phyloP scores from a whole-genome alignment of 2,797 vertebrate species.

The Alfaro cultratus region DNA sequence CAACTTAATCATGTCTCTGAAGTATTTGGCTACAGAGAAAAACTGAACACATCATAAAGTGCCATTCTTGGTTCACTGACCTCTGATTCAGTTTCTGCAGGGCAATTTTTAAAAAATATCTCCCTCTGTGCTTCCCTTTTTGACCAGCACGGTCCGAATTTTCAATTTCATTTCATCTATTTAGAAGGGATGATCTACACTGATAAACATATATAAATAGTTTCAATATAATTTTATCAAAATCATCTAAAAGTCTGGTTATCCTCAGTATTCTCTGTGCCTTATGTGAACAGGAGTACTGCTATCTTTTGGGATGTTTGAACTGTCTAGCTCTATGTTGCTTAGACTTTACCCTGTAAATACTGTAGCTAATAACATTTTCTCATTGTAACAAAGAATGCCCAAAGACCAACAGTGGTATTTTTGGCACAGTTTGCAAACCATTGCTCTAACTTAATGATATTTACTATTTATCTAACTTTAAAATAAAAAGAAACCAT shows the following conservation, averaged over 20 bases:
- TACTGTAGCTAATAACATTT: not conserved
- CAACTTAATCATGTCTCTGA: too few relatives aligned
- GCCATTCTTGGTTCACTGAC: not conserved
- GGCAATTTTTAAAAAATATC: not conserved
- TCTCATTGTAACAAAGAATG: not conserved
- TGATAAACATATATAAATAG: not conserved
- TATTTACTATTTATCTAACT: not conserved
- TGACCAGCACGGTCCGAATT: not conserved
- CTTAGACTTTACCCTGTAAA: not conserved
- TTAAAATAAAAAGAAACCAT: too few relatives aligned
- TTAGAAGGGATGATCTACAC: not conserved
- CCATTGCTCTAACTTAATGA: not conserved
- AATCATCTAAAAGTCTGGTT: not conserved
- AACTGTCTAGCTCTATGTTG: not conserved
- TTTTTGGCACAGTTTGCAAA: not conserved
- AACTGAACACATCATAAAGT: not conserved
- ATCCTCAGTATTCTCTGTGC: not conserved
- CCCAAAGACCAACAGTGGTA: not conserved
- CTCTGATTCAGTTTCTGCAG: not conserved
- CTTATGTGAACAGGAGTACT: not conserved
- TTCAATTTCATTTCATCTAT: not conserved
- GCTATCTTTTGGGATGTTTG: not conserved
- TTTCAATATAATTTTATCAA: not conserved
- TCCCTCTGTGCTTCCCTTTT: not conserved
- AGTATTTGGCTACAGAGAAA: not conserved